Evolutionary conservation across 2,888 invertebrate genomes (phyloP).

Genomic region (Agrochola macilenta): DNA sequence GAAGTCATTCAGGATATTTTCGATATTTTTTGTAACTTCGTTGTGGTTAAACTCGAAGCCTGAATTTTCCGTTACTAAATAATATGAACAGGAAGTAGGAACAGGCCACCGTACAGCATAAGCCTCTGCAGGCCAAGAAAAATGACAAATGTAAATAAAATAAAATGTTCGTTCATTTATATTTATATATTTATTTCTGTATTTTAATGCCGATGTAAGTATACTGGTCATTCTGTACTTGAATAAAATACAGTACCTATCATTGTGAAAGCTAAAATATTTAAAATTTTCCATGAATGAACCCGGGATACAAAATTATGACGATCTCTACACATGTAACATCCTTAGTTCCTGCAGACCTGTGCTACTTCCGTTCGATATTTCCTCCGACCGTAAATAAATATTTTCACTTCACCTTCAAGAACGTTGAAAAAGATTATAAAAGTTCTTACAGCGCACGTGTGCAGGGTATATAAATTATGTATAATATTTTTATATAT

Average conservation of each 20-base stretch:
- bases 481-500: too few relatives aligned
- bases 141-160: too few relatives aligned
- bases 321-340: neutral
- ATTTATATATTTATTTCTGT: neutral
- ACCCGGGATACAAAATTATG: neutral
- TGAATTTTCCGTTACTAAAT: too few relatives aligned
- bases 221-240: constrained; percentile 5
- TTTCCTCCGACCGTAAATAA: neutral
- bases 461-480: neutral
- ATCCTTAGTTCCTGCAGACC: neutral
- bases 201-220: neutral
- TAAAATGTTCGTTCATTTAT: neutral
- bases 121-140: too few relatives aligned
- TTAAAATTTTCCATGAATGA: neutral
- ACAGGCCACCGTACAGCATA: too few relatives aligned
- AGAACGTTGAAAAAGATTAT: neutral
- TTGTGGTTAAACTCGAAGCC: too few relatives aligned
- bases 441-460: neutral
- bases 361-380: neutral
- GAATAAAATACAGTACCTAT: neutral
- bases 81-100: too few relatives aligned
- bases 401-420: neutral
- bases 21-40: too few relatives aligned
- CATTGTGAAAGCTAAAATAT: neutral
- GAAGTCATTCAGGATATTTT: too few relatives aligned